These are phyloP conservation scores for Teleogryllus occipitalis DNA, from an alignment of 1,140 invertebrate species.

Conservation along the genomic window DNA sequence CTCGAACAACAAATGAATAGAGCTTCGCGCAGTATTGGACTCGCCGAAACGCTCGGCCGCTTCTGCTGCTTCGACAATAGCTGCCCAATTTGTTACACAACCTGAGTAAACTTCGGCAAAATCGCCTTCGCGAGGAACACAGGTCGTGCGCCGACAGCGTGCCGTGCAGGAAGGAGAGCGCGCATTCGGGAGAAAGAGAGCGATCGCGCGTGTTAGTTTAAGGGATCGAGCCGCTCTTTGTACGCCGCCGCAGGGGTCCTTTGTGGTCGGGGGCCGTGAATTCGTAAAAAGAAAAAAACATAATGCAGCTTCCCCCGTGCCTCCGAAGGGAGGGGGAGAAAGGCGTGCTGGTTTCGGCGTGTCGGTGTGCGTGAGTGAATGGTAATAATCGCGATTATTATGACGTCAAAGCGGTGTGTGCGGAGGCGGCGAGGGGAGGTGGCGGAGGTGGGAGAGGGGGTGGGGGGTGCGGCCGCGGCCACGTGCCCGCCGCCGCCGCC, in stretches of 20 bases:
- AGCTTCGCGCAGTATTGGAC: too few relatives aligned
- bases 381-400: not conserved
- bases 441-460: not conserved
- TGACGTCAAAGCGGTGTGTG: not conserved
- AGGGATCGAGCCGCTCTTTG: not conserved
- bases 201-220: not conserved
- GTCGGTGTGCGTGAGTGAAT: not conserved
- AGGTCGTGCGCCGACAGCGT: too few relatives aligned
- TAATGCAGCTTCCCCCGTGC: not conserved
- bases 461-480: too few relatives aligned
- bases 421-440: not conserved
- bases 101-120: not conserved
- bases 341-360: not conserved
- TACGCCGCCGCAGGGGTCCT: not conserved
- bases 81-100: not conserved
- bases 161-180: too few relatives aligned
- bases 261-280: not conserved
- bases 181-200: too few relatives aligned
- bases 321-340: not conserved
- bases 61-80: not conserved
- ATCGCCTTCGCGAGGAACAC: not conserved
- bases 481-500: too few relatives aligned
- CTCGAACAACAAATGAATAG: too few relatives aligned
- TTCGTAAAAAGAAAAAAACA: not conserved
- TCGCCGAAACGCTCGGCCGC: too few relatives aligned